phyloP scores from a whole-genome alignment of 2,113 vertebrate genomes.

The Plotosus lineatus region DNA sequence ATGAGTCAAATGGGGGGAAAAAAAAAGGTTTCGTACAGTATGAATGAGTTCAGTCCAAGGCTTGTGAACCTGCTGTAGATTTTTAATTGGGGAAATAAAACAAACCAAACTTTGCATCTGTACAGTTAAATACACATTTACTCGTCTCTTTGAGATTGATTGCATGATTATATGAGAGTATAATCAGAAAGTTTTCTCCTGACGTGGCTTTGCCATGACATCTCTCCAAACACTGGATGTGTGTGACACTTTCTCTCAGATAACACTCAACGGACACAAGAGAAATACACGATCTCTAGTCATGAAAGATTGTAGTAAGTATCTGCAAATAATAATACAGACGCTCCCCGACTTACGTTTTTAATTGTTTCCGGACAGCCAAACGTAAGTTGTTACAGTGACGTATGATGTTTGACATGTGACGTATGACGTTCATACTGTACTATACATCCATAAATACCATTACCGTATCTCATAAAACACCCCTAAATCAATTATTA shows the following conservation, averaged over 20 bases:
- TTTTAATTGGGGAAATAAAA: background rate
- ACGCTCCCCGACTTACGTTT: too few species aligned
- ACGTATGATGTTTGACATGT: too few species aligned
- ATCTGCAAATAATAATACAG: too few species aligned
- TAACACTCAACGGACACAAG: background rate
- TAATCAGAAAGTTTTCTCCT: slow-evolving; percentile 30
- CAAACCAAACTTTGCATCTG: background rate
- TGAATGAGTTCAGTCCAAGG: background rate
- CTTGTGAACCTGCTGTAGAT: background rate
- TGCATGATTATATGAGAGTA: background rate
- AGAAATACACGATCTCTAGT: background rate
- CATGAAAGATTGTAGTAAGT: background rate
- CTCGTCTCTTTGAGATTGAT: background rate
- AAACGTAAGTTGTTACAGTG: too few species aligned
- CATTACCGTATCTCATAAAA: too few species aligned
- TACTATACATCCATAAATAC: too few species aligned
- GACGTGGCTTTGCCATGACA: background rate
- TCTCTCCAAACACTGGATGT: background rate
- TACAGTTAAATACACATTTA: background rate
- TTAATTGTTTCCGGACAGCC: too few species aligned
- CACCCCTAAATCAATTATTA: too few species aligned
- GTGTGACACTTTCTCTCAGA: background rate
- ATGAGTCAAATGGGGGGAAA: background rate
- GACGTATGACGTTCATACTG: too few species aligned
- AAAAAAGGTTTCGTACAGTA: background rate